phyloP scores from a whole-genome alignment of 2,888 invertebrate species.

The Parnassius glacialis region DNA sequence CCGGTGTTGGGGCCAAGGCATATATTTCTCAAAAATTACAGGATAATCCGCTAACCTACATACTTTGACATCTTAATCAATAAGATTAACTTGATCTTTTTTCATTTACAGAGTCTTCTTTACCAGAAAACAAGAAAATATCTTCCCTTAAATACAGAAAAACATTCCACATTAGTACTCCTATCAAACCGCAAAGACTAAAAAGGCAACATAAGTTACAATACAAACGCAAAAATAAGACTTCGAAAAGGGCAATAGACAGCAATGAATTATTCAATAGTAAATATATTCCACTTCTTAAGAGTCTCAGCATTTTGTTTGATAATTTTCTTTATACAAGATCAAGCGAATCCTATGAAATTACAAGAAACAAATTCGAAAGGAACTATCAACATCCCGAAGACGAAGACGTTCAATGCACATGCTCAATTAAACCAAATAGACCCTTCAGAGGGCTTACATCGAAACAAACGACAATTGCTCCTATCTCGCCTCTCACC shows the following conservation, averaged over 20 bases:
- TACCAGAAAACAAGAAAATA: constrained; percentile 36
- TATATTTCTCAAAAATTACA: too few species aligned
- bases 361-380: constrained; percentile 41
- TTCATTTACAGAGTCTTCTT: constrained; percentile 1
- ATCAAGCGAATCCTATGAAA: constrained; percentile 45
- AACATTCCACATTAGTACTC: constrained; percentile 54
- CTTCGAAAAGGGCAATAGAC: constrained; percentile 53
- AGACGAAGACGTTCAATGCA: constrained; percentile 42
- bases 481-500: constrained; percentile 56
- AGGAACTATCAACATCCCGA: constrained; percentile 39
- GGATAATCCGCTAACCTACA: background rate
- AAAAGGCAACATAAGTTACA: constrained; percentile 45
- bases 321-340: constrained; percentile 62
- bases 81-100: background rate
- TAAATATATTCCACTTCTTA: constrained; percentile 67
- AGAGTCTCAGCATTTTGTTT: constrained; percentile 64
- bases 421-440: constrained; percentile 41
- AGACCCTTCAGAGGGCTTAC: constrained; percentile 32
- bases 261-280: constrained; percentile 54
- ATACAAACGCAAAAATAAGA: constrained; percentile 48
- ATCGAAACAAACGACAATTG: constrained; percentile 62
- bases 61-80: background rate
- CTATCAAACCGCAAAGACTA: constrained; percentile 55
- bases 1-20: too few species aligned
- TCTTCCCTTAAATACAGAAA: constrained; percentile 55